A percentile compares a stretch with the other conserved stretches of the same genome.
Conservation (phyloP, 2,888 invertebrate species). For the Drymonia ruficornis region DNA sequence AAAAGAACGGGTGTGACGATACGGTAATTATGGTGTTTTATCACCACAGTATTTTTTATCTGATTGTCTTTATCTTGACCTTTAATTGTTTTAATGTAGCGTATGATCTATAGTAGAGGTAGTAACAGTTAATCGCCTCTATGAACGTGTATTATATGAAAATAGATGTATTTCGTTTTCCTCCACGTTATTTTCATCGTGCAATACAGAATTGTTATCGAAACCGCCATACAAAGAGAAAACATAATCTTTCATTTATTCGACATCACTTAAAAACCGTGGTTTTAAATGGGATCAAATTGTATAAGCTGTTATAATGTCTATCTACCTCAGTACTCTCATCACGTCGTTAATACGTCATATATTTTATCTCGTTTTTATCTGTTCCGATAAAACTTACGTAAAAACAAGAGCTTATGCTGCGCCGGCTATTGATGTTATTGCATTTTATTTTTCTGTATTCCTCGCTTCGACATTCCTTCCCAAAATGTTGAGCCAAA, state of each 20-base stretch:
- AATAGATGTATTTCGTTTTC: no score
- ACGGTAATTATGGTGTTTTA: background rate
- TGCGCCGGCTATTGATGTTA: constrained; percentile 22
- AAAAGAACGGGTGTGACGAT: no score
- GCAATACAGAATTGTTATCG: background rate
- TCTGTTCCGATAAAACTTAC: constrained; percentile 33
- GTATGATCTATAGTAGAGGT: no score
- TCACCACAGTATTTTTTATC: background rate
- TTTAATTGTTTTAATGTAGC: no score
- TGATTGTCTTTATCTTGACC: no score
- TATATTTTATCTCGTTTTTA: constrained; percentile 24
- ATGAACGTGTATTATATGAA: no score
- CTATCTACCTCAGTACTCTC: constrained; percentile 5
- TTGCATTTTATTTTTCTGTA: constrained; percentile 23
- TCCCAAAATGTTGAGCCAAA: background rate
- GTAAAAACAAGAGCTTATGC: constrained; percentile 30
- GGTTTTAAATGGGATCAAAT: constrained; percentile 31
- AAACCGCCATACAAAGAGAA: constrained; percentile 14
- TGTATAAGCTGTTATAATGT: constrained; percentile 13
- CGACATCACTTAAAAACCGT: constrained; percentile 13
- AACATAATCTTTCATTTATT: constrained; percentile 20
- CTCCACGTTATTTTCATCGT: background rate
- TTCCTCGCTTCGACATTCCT: constrained; percentile 2
- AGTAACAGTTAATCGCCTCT: no score
- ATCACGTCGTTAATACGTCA: constrained; percentile 22